A percentile compares a stretch with the other conserved stretches of the same genome.
Conservation (phyloP, 2,797 vertebrate genomes). For the Luscinia megarhynchos region DNA sequence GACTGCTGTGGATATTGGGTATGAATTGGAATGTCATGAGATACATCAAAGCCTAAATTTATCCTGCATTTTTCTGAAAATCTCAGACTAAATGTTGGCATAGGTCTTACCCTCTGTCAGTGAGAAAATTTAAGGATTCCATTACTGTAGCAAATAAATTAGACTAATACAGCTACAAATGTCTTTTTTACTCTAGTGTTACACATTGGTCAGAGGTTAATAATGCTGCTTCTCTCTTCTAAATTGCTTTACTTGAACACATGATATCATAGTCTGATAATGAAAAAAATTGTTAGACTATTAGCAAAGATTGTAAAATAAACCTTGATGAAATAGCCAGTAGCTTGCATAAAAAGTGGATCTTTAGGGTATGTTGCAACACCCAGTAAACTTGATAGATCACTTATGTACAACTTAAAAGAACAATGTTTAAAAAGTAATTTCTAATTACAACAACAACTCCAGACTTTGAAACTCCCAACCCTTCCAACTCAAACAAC, state of each 20-base stretch:
- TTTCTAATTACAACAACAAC: neutral
- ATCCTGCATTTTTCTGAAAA: neutral
- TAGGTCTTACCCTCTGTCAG: neutral
- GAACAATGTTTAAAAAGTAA: neutral
- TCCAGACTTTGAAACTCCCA: neutral
- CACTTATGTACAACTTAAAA: neutral
- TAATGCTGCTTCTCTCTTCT: neutral
- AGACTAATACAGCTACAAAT: neutral
- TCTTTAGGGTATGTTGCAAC: neutral
- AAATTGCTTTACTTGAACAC: neutral
- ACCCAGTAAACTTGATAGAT: neutral
- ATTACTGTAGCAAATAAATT: conserved; percentile 36
- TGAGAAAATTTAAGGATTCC: conserved; percentile 28
- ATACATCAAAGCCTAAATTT: neutral
- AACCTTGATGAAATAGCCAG: neutral
- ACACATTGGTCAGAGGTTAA: conserved; percentile 19
- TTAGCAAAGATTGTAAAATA: neutral
- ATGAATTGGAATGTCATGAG: neutral
- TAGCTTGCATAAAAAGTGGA: neutral
- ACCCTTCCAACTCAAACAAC: neutral
- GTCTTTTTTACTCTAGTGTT: neutral
- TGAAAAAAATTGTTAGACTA: neutral
- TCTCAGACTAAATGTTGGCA: neutral
- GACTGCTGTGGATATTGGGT: neutral
- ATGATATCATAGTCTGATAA: neutral